phyloP scores from a whole-genome alignment of 2,797 vertebrate genomes.

The Paguma larvata region DNA sequence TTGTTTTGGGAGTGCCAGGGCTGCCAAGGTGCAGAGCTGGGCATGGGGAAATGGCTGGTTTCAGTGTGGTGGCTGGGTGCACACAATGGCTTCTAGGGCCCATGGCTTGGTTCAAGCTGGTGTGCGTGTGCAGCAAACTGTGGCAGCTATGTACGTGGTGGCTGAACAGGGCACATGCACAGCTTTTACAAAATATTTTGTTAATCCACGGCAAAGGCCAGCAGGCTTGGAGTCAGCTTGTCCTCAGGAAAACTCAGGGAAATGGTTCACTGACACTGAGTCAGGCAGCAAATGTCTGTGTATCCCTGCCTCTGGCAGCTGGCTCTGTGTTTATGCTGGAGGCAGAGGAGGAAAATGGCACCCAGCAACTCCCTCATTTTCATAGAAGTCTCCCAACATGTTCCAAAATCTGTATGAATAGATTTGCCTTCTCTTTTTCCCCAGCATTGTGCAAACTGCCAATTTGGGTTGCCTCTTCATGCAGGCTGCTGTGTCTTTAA shows the following conservation, averaged over 20 bases:
- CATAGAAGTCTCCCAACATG: not conserved
- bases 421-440: not conserved
- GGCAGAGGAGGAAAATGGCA: not conserved
- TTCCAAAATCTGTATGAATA: not conserved
- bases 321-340: not conserved
- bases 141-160: not conserved
- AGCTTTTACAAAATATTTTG: not conserved
- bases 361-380: not conserved
- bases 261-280: not conserved
- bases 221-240: not conserved
- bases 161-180: not conserved
- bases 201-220: not conserved
- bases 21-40: not conserved
- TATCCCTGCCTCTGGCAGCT: not conserved
- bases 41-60: not conserved
- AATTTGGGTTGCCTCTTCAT: not conserved
- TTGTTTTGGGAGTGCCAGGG: not conserved
- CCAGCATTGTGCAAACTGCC: not conserved
- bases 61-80: not conserved
- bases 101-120: too few relatives aligned
- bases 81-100: too few relatives aligned
- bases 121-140: too few relatives aligned
- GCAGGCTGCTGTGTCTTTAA: not conserved
- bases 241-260: not conserved
- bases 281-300: not conserved